These are phyloP conservation scores for Ophioderma brevispina DNA, from an alignment of 35 echinoderm and acorn worm genomes.

Conservation along the genomic window DNA sequence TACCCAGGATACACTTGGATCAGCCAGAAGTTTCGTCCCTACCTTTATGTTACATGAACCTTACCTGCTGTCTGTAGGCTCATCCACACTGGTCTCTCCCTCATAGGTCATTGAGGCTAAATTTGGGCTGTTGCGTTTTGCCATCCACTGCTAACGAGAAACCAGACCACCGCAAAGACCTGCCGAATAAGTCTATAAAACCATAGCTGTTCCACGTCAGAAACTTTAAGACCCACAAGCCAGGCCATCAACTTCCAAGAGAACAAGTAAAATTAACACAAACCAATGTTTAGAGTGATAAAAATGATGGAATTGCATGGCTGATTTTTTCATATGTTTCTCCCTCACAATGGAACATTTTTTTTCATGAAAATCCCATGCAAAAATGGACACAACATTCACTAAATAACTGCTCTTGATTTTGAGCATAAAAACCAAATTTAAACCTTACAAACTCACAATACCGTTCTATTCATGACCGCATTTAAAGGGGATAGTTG, in stretches of 20 bases:
- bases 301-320: too few species aligned
- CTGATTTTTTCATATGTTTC: too few species aligned
- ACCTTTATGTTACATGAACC: not conserved
- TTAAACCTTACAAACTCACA: too few species aligned
- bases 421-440: too few species aligned
- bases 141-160: constrained; percentile 65
- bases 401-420: too few species aligned
- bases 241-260: constrained; percentile 93
- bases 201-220: not conserved
- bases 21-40: not conserved
- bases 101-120: constrained; percentile 65
- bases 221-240: constrained; percentile 75
- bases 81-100: constrained; percentile 83
- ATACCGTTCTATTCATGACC: too few species aligned
- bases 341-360: too few species aligned
- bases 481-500: too few species aligned
- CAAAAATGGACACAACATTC: too few species aligned
- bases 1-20: too few species aligned
- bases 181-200: constrained; percentile 57
- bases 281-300: not conserved
- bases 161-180: constrained; percentile 90
- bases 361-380: too few species aligned
- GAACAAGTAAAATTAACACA: not conserved
- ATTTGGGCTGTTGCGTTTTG: too few species aligned
- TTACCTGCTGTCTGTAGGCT: constrained; percentile 82